A percentile compares a stretch with the other conserved stretches of the same genome.
These are phyloP conservation scores for Aphidius ervi DNA, from an alignment of 1,140 invertebrate species.

Conservation along the genomic window DNA sequence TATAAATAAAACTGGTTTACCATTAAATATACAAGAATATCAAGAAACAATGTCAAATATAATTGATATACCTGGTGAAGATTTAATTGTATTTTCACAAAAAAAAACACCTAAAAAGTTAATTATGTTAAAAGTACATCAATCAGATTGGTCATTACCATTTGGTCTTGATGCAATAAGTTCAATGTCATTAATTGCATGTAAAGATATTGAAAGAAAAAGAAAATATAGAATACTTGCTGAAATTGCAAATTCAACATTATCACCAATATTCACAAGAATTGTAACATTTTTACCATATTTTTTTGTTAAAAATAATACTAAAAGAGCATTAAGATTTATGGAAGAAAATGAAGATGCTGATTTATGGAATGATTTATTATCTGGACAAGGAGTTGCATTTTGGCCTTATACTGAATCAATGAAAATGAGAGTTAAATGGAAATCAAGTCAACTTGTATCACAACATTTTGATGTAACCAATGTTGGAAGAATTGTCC, in stretches of 20 bases:
- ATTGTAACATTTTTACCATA: conserved; percentile 81
- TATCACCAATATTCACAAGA: conserved; percentile 73
- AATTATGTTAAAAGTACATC: conserved; percentile 63
- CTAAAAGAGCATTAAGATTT: conserved; percentile 65
- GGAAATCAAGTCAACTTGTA: conserved; percentile 68
- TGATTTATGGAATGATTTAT: conserved; percentile 77
- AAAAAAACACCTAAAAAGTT: conserved; percentile 63
- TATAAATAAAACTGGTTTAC: conserved; percentile 80
- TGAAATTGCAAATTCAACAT: conserved; percentile 60
- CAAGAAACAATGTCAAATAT: conserved; percentile 65
- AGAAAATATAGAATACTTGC: conserved; percentile 61
- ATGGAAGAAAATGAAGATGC: conserved; percentile 83
- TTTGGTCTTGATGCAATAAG: conserved; percentile 69
- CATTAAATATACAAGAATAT: conserved; percentile 67
- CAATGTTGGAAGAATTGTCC: conserved; percentile 64
- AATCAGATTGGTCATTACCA: conserved; percentile 69
- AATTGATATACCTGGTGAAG: conserved; percentile 61
- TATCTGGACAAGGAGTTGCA: conserved; percentile 64
- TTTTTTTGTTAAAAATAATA: conserved; percentile 77
- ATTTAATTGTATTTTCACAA: conserved; percentile 67
- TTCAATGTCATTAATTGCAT: conserved; percentile 69
- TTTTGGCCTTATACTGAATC: conserved; percentile 80
- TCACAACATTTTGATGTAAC: conserved; percentile 76
- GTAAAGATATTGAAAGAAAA: conserved; percentile 63
- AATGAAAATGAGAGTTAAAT: conserved; percentile 77